A percentile compares a stretch with the other conserved stretches of the same genome.
Evolutionary conservation across 2,888 invertebrate species (phyloP).

Genomic region (Noctua comes): DNA sequence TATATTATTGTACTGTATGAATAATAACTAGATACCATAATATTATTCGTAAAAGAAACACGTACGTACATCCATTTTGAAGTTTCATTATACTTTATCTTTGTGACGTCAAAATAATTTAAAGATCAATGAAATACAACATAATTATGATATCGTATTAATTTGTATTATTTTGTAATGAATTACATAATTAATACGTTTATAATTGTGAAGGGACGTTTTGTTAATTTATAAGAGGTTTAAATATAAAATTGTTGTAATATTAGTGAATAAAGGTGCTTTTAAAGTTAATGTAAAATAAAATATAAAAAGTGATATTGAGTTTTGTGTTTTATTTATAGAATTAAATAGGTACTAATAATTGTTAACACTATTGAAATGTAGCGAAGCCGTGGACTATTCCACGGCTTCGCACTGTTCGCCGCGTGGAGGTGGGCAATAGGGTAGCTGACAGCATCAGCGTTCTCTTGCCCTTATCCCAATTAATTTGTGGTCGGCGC

Average conservation of each 20-base stretch:
- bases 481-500: too few species aligned
- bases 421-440: too few species aligned
- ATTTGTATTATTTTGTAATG: constrained; percentile 52
- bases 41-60: constrained; percentile 1
- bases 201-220: constrained; percentile 65
- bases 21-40: neutral
- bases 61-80: neutral
- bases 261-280: constrained; percentile 83
- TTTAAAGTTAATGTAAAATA: constrained; percentile 80
- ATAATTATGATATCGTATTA: constrained; percentile 39
- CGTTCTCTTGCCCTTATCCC: too few species aligned
- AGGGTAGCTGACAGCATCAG: too few species aligned
- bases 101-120: constrained; percentile 7
- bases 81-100: constrained; percentile 28
- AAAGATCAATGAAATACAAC: constrained; percentile 30
- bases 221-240: constrained; percentile 81
- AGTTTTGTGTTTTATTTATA: constrained; percentile 54
- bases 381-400: too few species aligned
- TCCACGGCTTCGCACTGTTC: too few species aligned
- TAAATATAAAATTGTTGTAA: constrained; percentile 80
- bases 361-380: too few species aligned
- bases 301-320: constrained; percentile 73
- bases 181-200: constrained; percentile 46
- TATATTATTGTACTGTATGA: neutral
- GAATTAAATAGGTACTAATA: neutral